Evolutionary conservation across 2,113 vertebrate species (phyloP).

Genomic region (Colius striatus): DNA sequence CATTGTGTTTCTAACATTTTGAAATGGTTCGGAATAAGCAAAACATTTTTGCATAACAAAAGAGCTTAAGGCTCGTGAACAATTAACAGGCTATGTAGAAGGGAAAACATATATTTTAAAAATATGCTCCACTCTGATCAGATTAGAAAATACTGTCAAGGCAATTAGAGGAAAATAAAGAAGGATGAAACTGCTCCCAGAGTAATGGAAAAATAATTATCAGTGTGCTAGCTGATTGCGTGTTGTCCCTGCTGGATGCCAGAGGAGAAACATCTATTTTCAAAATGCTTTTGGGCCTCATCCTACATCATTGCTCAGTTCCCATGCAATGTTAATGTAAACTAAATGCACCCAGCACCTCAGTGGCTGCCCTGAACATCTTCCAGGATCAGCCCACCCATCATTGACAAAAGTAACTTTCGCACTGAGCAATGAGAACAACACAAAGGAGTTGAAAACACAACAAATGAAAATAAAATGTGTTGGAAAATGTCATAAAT

Average conservation of each 20-base stretch:
- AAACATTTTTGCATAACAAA: background rate
- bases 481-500: background rate
- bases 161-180: slow-evolving; percentile 35
- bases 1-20: background rate
- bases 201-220: slow-evolving; percentile 56
- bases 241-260: background rate
- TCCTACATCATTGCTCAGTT: background rate
- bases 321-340: background rate
- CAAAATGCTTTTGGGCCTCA: background rate
- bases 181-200: slow-evolving; percentile 26
- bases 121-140: background rate
- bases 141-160: slow-evolving; percentile 22
- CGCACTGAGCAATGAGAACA: background rate
- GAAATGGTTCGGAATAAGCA: background rate
- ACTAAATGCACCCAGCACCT: background rate
- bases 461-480: background rate
- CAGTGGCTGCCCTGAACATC: background rate
- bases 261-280: slow-evolving; percentile 17
- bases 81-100: background rate
- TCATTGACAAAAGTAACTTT: background rate
- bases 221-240: background rate
- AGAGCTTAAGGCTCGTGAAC: background rate
- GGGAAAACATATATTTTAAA: background rate
- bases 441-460: background rate
- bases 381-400: background rate